A percentile compares a stretch with the other conserved stretches of the same genome.
phyloP scores from a whole-genome alignment of 2,113 vertebrate genomes.

The Silurus glanis region DNA sequence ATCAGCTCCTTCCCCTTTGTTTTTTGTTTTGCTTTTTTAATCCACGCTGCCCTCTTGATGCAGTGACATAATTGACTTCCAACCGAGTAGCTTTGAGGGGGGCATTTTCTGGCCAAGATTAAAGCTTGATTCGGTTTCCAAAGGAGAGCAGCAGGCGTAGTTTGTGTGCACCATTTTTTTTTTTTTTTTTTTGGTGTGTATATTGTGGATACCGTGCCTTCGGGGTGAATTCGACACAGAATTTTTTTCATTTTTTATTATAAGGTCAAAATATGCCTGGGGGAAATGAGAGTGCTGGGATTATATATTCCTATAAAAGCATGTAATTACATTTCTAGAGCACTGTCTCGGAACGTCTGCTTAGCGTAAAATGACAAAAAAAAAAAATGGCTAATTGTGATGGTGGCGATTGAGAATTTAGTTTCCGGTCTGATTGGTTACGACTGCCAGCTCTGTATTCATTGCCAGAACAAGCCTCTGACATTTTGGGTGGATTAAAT shows the following conservation, averaged over 20 bases:
- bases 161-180: not conserved
- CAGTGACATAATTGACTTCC: constrained; percentile 7
- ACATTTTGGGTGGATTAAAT: not conserved
- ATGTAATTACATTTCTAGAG: not conserved
- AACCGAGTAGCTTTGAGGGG: not conserved
- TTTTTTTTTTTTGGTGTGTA: no score
- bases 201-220: not conserved
- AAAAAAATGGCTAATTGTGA: not conserved
- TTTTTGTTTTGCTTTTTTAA: constrained; percentile 9
- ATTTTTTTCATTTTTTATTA: not conserved
- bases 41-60: constrained; percentile 31
- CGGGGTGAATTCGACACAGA: not conserved
- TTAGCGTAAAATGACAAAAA: not conserved
- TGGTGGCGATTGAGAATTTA: not conserved
- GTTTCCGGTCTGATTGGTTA: not conserved
- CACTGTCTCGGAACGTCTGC: not conserved
- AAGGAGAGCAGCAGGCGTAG: not conserved
- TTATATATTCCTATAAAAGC: not conserved
- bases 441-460: not conserved
- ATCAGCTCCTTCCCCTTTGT: not conserved
- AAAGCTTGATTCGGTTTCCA: constrained; percentile 12
- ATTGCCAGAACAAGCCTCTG: not conserved
- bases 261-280: constrained; percentile 11
- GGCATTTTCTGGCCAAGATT: not conserved
- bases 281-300: not conserved